A percentile compares a stretch with the other conserved stretches of the same genome.
These are phyloP conservation scores for Phylloscopus trochilus DNA, from an alignment of 2,113 vertebrate genomes.

Conservation along the genomic window DNA sequence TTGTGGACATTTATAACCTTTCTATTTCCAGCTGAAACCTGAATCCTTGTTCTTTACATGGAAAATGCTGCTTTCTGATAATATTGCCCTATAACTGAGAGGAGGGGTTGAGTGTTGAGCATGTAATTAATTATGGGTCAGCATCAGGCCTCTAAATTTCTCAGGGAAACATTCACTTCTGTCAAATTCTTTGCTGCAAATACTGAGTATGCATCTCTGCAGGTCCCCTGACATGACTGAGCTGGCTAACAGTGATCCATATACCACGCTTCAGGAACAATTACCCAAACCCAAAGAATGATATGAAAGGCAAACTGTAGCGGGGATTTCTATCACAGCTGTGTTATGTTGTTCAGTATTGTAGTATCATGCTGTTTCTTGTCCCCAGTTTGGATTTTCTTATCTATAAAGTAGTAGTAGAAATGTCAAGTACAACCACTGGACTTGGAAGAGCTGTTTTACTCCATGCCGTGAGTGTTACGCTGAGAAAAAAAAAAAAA, in stretches of 20 bases:
- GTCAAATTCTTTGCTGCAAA: background rate
- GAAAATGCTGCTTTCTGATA: background rate
- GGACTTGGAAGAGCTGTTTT: background rate
- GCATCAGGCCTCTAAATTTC: background rate
- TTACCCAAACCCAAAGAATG: background rate
- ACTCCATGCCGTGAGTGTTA: background rate
- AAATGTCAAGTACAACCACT: background rate
- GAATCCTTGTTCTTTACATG: background rate
- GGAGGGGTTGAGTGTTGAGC: background rate
- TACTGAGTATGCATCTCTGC: rapidly evolving
- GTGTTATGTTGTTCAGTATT: background rate
- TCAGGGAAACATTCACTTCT: background rate
- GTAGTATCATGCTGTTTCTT: background rate
- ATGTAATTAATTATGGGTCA: background rate
- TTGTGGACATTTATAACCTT: slow-evolving; percentile 17
- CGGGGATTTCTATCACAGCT: background rate
- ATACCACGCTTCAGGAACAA: background rate
- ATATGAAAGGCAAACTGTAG: background rate
- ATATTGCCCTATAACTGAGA: background rate
- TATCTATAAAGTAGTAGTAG: background rate
- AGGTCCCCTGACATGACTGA: background rate
- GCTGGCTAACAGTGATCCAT: background rate
- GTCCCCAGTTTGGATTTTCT: background rate
- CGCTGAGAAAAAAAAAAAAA: background rate
- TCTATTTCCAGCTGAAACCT: slow-evolving; percentile 34